phyloP scores from a whole-genome alignment of 2,797 vertebrate genomes.

The Microtus californicus region DNA sequence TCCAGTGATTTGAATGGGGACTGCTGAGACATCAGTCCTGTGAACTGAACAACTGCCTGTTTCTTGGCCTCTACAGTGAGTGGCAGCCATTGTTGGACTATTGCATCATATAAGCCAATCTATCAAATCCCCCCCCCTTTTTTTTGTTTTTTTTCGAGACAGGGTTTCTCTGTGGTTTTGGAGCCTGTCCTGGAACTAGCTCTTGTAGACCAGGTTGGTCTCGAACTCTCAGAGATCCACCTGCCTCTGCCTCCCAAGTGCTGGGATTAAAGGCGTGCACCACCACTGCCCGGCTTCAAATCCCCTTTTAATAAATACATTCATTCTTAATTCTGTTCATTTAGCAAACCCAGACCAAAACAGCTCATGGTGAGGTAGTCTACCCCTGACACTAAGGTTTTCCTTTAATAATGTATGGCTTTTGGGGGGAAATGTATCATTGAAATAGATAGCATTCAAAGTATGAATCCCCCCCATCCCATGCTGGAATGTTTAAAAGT shows the following conservation, averaged over 20 bases:
- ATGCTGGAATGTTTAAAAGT: constrained; percentile 14
- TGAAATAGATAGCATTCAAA: constrained; percentile 47
- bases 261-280: too few relatives aligned
- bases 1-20: neutral
- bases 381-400: neutral
- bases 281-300: too few relatives aligned
- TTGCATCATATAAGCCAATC: neutral
- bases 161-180: too few relatives aligned
- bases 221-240: too few relatives aligned
- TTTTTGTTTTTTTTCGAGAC: too few relatives aligned
- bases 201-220: too few relatives aligned
- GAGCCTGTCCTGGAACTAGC: too few relatives aligned
- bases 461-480: neutral
- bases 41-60: neutral
- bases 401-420: neutral
- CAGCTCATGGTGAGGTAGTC: neutral
- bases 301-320: neutral
- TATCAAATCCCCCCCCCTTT: neutral
- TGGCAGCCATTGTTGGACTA: neutral
- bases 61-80: neutral
- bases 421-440: constrained; percentile 6
- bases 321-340: neutral
- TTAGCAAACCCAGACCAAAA: neutral
- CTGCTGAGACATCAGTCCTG: neutral
- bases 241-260: too few relatives aligned